Percentiles rank a stretch among this genome's conserved stretches.
Evolutionary conservation across 2,797 vertebrate species (phyloP).

Genomic region (Siniperca obscura): DNA sequence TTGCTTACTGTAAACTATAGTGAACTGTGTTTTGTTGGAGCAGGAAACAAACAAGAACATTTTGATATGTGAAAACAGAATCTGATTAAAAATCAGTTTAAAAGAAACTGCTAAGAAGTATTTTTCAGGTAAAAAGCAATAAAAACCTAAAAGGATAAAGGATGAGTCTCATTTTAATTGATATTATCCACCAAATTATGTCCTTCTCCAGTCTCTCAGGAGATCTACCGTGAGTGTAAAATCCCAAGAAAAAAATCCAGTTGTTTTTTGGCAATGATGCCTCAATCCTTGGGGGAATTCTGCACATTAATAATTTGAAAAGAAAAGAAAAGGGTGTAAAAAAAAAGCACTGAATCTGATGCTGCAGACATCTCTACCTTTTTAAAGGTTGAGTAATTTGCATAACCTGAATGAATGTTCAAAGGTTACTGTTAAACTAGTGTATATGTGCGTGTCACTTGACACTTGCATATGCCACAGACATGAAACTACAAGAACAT

Average conservation of each 20-base stretch:
- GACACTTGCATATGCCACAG: slow-evolving; percentile 9
- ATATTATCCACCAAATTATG: background rate
- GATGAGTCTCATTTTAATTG: background rate
- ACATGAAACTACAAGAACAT: slow-evolving; percentile 22
- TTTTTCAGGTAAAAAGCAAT: background rate
- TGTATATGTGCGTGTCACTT: slow-evolving; percentile 19
- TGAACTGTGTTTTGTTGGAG: background rate
- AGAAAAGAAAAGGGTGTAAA: slow-evolving; percentile 11
- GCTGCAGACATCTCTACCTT: slow-evolving; percentile 62
- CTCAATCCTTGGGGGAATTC: slow-evolving; percentile 3
- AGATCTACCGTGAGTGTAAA: background rate
- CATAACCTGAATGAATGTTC: slow-evolving; percentile 60
- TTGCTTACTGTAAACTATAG: background rate
- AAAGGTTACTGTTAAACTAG: slow-evolving; percentile 63
- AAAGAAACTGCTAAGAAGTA: background rate
- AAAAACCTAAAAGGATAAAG: background rate
- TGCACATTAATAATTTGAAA: slow-evolving; percentile 41
- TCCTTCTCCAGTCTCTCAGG: background rate
- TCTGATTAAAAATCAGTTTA: background rate
- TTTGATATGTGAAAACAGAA: background rate
- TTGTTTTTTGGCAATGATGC: slow-evolving; percentile 15
- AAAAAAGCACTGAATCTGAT: slow-evolving; percentile 28
- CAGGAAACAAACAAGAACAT: background rate
- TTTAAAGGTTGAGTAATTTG: slow-evolving; percentile 74
- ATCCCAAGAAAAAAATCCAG: background rate